Evolutionary conservation across 2,113 vertebrate species (phyloP), one percentile per base, ranked within the genome.

Genomic region (Sorex araneus): DNA sequence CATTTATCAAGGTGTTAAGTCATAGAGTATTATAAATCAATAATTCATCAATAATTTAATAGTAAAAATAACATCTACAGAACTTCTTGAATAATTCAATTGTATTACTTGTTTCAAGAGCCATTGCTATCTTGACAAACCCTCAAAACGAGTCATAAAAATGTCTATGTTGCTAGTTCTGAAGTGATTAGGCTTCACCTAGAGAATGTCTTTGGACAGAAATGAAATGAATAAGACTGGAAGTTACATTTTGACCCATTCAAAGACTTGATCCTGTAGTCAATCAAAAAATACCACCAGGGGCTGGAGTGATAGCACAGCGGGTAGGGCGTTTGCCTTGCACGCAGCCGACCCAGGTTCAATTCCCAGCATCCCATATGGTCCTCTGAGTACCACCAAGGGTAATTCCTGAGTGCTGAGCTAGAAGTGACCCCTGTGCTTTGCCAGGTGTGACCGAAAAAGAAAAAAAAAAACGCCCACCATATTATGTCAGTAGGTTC

Each of bases 71-170:
- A 34, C 7, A 34, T 57, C 15, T 69, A 27, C 7, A 67, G 8
- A 78, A 90, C 73, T 66, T 82, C 11, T 60, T 84, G 21, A 63
- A 73, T 40, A 85, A 27, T 63, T 94, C 32, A 34, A n/a, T 54
- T 87, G 81, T 81, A 78, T 87, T 76, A 69, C 45, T 88, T 88
- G 9, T 8, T 85, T 70, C 45, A 47, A 79, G 25, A 83, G 34
- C 57, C 66, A 84, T 30, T 30, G 11, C 40, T 85, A 80, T 50
- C 13, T 19, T 67, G 43, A 50, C 60, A n/a, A 54, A 80, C 69
- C 40, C 73, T 76, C n/a, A 23, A 84, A 91, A 93, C 73, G 81
- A 66, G 40, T 83, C 83, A 67, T 23, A 92, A 94, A 89, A 95
- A 66, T 27, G 10, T 76, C 32, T 91, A 60, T 71, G 40, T 70